Evolutionary conservation across 2,113 vertebrate genomes (phyloP), one percentile per base, ranked within the genome.

Genomic region (Leiothrix lutea): DNA sequence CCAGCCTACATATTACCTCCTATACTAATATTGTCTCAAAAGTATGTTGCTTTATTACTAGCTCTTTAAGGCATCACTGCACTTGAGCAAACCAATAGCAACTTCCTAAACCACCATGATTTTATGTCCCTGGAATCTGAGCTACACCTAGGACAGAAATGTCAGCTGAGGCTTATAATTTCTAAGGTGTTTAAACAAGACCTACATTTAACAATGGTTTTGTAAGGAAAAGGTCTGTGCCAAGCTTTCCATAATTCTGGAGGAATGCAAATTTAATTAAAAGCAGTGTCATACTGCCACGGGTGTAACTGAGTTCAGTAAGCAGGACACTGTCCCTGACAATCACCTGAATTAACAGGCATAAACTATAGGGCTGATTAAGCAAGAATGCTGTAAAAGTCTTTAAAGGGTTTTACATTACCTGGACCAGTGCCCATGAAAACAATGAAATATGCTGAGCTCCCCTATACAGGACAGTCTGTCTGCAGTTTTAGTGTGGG

Each of bases 11-110:
- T 48, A 74, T 23, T 40, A 56, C 9, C 24, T 56, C 28, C 28
- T 48, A 64, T 56, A 28, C 12, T 47, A 54, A 54, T 33, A 64
- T 1, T n/a, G 35, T n/a, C 42, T 65, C 4, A 0, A n/a, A 56
- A 65, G 42, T 29, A 31, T 56, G 29, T 56, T 64, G n/a, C 38
- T 54, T 83, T 36, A 64, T 45, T n/a, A 20, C 24, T 56, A 65
- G 19, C 20, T 65, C 50, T 48, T 65, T n/a, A 74, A 74, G 19
- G 70, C 23, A 73, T 19, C 40, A 24, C 14, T 19, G 47, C 56
- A 58, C 22, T 24, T 2, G 1, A 51, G 33, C 1, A 4, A 58
- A 64, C 16, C 1, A 3, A 35, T 8, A 36, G 51, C 8, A 35
- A 47, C 65, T 70, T 38, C 2, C 1, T 24, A 50, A 21, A 14